Percentiles rank a stretch among this genome's conserved stretches.
phyloP scores from a whole-genome alignment of 2,113 vertebrate genomes.

The Litocranius walleri region DNA sequence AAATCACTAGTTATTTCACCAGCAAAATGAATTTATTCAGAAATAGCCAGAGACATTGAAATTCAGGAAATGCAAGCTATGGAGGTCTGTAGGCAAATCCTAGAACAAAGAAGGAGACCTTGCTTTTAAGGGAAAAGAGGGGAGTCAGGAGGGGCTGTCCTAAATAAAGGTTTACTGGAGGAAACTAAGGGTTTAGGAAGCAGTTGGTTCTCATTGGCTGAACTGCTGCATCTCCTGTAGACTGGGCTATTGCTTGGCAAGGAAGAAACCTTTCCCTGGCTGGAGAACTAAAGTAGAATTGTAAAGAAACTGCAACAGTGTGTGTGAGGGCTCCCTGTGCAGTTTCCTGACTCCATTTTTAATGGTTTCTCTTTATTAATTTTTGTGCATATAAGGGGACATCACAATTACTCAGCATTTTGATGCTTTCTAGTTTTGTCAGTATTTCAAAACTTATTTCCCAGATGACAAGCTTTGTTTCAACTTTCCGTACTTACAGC shows the following conservation, averaged over 20 bases:
- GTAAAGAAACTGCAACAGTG: not conserved
- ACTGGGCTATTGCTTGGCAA: not conserved
- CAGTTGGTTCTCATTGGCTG: not conserved
- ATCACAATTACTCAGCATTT: not conserved
- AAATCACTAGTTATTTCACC: not conserved
- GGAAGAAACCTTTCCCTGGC: not conserved
- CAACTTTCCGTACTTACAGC: not conserved
- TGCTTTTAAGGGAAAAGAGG: not conserved
- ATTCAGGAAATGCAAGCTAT: not conserved
- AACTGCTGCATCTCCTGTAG: not conserved
- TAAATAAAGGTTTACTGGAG: not conserved
- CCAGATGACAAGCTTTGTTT: not conserved
- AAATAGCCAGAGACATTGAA: not conserved
- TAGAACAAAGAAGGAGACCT: not conserved
- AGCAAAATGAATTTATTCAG: not conserved
- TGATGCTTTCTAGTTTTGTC: not conserved
- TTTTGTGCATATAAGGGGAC: not conserved
- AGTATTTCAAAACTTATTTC: not conserved
- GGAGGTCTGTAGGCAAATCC: not conserved
- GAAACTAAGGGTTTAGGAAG: not conserved
- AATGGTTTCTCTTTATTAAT: not conserved
- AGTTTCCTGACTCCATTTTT: not conserved
- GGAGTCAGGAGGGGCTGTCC: not conserved
- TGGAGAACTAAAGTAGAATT: not conserved
- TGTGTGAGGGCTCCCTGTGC: not conserved